Evolutionary conservation across 2,797 vertebrate genomes (phyloP).

Genomic region (Nyctibius grandis): DNA sequence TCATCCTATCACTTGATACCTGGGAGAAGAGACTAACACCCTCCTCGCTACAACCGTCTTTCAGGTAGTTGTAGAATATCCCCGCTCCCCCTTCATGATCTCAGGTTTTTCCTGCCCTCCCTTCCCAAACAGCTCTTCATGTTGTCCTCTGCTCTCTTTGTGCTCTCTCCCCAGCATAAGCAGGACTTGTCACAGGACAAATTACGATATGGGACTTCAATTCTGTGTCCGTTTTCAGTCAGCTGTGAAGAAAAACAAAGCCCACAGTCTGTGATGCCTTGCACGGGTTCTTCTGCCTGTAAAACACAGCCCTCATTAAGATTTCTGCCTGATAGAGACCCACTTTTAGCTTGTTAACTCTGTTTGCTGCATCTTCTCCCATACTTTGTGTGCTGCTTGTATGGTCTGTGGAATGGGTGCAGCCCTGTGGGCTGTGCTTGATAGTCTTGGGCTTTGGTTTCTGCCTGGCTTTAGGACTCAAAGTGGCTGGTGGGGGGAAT

Average conservation of each 20-base stretch:
- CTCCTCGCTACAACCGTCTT: too few species aligned
- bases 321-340: not conserved
- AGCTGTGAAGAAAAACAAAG: not conserved
- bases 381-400: not conserved
- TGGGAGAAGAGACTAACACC: too few species aligned
- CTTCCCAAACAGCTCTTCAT: not conserved
- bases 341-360: not conserved
- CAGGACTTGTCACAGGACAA: not conserved
- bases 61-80: too few species aligned
- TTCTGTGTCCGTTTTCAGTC: not conserved
- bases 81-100: rapidly evolving
- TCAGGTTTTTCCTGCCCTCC: not conserved
- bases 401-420: not conserved
- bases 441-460: not conserved
- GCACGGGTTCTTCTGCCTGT: not conserved
- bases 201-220: not conserved
- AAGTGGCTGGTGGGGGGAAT: not conserved
- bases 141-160: not conserved
- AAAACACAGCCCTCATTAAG: not conserved
- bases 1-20: too few species aligned
- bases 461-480: not conserved
- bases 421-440: rapidly evolving
- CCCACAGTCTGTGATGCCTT: not conserved
- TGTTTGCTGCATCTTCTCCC: not conserved
- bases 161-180: not conserved